phyloP scores from a whole-genome alignment of 2,113 vertebrate genomes.

The Mionectes macconnelli region DNA sequence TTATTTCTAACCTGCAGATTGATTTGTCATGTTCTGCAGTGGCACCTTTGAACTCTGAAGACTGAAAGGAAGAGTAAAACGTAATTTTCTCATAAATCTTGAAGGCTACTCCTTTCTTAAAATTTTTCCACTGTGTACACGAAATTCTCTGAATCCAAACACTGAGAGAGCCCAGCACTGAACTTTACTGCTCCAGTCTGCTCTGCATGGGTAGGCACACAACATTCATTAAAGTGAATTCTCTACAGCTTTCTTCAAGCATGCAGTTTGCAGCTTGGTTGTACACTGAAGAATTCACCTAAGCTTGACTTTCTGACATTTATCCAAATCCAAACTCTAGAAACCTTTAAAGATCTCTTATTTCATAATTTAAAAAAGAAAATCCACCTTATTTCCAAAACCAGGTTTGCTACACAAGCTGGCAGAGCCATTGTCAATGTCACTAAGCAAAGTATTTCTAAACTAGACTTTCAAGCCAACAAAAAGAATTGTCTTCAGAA shows the following conservation, averaged over 20 bases:
- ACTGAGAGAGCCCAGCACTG: neutral
- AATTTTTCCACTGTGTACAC: neutral
- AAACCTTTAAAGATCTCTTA: neutral
- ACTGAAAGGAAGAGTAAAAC: slow-evolving; percentile 16
- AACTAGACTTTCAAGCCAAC: neutral
- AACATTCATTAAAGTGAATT: neutral
- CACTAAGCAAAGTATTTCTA: neutral
- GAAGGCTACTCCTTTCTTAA: neutral
- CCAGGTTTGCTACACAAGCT: neutral
- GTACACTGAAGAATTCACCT: neutral
- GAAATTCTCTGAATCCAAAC: neutral
- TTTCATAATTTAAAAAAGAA: neutral
- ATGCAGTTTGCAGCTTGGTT: neutral
- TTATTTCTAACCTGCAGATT: neutral
- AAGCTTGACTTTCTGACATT: neutral
- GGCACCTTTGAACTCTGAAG: neutral
- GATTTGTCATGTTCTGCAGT: neutral
- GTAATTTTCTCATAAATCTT: neutral
- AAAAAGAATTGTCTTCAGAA: neutral
- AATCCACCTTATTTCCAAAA: neutral
- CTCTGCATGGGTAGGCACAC: neutral
- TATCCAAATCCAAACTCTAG: neutral
- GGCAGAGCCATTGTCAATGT: neutral
- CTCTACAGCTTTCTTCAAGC: neutral
- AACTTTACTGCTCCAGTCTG: neutral